Evolutionary conservation across 64 coral and sea anemone species (phyloP).

Genomic region (Pocillopora verrucosa): DNA sequence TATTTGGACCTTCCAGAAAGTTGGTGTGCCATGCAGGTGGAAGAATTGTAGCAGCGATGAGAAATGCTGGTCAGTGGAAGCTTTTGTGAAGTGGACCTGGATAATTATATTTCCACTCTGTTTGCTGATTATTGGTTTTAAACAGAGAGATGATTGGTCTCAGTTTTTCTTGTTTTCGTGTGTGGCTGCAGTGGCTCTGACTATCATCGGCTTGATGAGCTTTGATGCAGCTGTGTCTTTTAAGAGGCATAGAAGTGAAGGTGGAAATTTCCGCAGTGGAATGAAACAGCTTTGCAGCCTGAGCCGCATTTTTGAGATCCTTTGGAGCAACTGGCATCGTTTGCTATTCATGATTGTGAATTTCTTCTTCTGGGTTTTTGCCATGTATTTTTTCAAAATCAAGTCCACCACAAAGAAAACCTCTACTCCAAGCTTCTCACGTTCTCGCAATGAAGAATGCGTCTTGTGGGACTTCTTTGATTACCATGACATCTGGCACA

Average conservation of each 20-base stretch:
- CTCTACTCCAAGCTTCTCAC: constrained; percentile 53
- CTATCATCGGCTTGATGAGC: constrained; percentile 68
- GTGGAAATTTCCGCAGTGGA: not conserved
- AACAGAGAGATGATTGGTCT: constrained; percentile 59
- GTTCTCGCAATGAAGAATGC: constrained; percentile 67
- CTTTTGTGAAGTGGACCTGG: constrained; percentile 64
- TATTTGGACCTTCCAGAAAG: constrained; percentile 69
- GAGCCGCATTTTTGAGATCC: not conserved
- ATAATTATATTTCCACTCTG: constrained; percentile 79
- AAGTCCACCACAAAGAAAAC: constrained; percentile 74
- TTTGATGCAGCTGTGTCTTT: constrained; percentile 46
- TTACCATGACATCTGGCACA: constrained; percentile 95
- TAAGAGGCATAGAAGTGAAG: not conserved
- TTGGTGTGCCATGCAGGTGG: constrained; percentile 50
- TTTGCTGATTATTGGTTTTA: constrained; percentile 60
- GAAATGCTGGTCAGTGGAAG: not conserved
- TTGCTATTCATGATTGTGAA: constrained; percentile 53
- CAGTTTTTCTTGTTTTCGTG: constrained; percentile 92
- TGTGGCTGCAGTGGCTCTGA: constrained; percentile 66
- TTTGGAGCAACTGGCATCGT: constrained; percentile 55
- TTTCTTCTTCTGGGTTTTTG: constrained; percentile 92
- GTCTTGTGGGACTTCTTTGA: constrained; percentile 87
- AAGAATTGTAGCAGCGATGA: not conserved
- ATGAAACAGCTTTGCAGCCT: constrained; percentile 31
- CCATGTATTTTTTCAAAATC: constrained; percentile 94